Evolutionary conservation across 1,140 invertebrate species (phyloP).

Genomic region (Ceratina australensis): DNA sequence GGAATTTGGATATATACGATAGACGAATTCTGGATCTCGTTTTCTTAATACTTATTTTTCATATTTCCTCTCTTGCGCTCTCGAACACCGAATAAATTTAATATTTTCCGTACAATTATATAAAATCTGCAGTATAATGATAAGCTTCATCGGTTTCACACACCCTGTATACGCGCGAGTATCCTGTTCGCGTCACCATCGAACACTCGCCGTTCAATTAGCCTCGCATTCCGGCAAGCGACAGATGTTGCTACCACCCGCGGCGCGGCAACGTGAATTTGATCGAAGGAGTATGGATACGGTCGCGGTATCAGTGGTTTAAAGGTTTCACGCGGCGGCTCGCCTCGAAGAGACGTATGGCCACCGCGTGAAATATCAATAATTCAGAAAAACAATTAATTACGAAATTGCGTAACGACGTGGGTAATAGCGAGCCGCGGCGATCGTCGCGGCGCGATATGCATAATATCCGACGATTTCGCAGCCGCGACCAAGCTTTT

Average conservation of each 20-base stretch:
- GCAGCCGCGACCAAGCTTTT: conserved; percentile 33
- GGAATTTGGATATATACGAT: too few relatives aligned
- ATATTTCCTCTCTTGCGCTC: too few relatives aligned
- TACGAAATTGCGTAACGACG: conserved; percentile 44
- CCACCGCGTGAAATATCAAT: conserved; percentile 44
- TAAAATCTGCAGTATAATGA: too few relatives aligned
- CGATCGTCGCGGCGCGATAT: conserved; percentile 29
- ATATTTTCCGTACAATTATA: too few relatives aligned
- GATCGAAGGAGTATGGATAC: conserved; percentile 60
- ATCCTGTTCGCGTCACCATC: conserved; percentile 44
- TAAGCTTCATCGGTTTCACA: neutral
- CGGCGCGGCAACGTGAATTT: conserved; percentile 69
- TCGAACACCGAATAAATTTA: too few relatives aligned
- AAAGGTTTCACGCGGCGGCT: conserved; percentile 40
- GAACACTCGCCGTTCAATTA: conserved; percentile 67
- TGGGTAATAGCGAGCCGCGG: neutral
- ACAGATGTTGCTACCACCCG: conserved; percentile 65
- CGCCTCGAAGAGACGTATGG: neutral
- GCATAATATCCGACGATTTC: conserved; percentile 58
- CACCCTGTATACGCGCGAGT: conserved; percentile 1
- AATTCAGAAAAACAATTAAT: conserved; percentile 51
- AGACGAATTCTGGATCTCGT: too few relatives aligned
- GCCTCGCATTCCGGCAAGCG: conserved; percentile 66
- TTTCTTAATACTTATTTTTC: too few relatives aligned
- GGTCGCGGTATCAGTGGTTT: conserved; percentile 35